Base-by-base conservation (phyloP, 2,888 invertebrate species). In the Luperina nickerlii region DNA sequence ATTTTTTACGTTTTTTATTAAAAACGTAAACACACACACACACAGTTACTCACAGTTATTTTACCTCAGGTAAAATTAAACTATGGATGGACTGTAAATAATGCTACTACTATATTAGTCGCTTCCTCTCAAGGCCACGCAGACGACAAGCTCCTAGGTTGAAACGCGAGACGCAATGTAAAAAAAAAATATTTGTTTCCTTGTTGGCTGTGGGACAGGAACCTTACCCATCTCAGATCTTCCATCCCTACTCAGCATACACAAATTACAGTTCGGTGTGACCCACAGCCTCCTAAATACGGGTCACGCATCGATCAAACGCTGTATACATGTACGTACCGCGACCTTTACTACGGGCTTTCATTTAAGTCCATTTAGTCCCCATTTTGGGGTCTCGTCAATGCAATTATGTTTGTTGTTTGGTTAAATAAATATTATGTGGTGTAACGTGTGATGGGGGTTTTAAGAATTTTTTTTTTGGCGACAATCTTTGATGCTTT, bases 251-350 rank as follows among this genome's bases (percentile, higher is more conserved):
- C 54, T 32, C 54, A 79, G 24, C 6, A 20, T 60, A 81, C 18
- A 24, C n/a, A 51, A 54, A 63, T 71, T 84, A 78, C 79, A 69
- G 18, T 82, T 66, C 88, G 86, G 92, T 92, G 88, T 90, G 78
- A 90, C 24, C 63, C 24, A 20, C 68, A 51, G 67, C 85, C 86
- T 13, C 74, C 71, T 85, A 88, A 90, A 92, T 91, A 88, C 90
- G 90, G 92, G 91, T 89, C 92, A 90, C 87, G 88, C 91, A 92
- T 92, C 92, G 91, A 92, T 92, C 92, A 92, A 91, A 88, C 87
- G 78, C 83, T 78, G 86, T 90, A 89, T 83, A 86, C 75, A 82
- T 87, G 80, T 89, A 84, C 78, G 79, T 89, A 85, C 86, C 85
- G 82, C 88, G 86, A 90, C 91, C 92, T 90, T 91, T 90, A 91